Evolutionary conservation across 2,113 vertebrate species (phyloP).

Genomic region (Eudyptes chrysolophus): DNA sequence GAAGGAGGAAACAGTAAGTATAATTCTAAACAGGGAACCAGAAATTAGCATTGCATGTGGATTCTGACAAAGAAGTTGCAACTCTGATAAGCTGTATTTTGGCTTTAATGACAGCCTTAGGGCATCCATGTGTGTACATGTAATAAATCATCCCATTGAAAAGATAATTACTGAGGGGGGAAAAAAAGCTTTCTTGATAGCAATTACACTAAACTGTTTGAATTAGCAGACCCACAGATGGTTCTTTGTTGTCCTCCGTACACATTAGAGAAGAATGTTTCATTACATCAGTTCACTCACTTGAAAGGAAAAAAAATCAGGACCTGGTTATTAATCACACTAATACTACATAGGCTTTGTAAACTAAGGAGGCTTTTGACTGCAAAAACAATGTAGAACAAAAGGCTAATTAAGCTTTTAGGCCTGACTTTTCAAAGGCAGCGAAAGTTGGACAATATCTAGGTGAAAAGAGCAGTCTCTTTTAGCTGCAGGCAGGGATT

Average conservation of each 20-base stretch:
- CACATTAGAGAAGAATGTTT: slow-evolving; percentile 42
- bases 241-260: slow-evolving; percentile 56
- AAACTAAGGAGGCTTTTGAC: slow-evolving; percentile 44
- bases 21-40: neutral
- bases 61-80: slow-evolving; percentile 46
- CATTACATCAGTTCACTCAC: slow-evolving; percentile 35
- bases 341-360: slow-evolving; percentile 44
- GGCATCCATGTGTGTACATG: neutral
- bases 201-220: slow-evolving; percentile 55
- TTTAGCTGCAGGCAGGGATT: neutral
- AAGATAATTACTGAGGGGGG: slow-evolving; percentile 62
- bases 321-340: slow-evolving; percentile 64
- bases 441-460: neutral
- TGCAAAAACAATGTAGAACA: slow-evolving; percentile 32
- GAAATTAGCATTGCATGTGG: slow-evolving; percentile 15
- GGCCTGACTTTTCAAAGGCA: slow-evolving; percentile 6
- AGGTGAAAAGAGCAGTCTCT: neutral
- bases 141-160: slow-evolving; percentile 74
- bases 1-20: slow-evolving; percentile 23
- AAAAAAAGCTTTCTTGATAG: neutral
- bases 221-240: slow-evolving; percentile 68
- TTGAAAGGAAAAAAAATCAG: slow-evolving; percentile 57
- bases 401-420: slow-evolving; percentile 47
- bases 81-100: slow-evolving; percentile 34
- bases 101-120: slow-evolving; percentile 14